Conservation (phyloP, 2,113 vertebrate genomes). For the Callocephalon fimbriatum region DNA sequence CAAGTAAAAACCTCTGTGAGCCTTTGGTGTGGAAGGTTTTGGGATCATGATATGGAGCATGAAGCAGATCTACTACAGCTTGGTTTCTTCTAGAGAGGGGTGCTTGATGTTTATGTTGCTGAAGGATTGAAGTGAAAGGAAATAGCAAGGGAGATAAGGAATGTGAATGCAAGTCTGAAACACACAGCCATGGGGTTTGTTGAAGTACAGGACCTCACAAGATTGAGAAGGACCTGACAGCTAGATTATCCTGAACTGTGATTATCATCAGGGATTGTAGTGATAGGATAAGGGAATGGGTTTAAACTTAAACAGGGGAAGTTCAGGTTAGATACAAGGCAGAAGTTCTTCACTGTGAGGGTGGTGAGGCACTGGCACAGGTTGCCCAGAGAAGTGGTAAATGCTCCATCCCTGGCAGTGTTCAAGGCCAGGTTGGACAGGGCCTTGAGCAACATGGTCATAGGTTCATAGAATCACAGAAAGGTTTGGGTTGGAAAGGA, state of each 20-base stretch:
- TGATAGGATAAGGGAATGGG: neutral
- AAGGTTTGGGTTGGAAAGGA: neutral
- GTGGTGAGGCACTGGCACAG: neutral
- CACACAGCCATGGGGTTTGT: neutral
- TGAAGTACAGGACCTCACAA: neutral
- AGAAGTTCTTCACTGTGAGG: neutral
- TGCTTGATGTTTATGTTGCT: neutral
- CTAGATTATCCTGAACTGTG: neutral
- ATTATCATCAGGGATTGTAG: neutral
- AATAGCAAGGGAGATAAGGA: neutral
- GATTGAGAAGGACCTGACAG: neutral
- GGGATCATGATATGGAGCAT: neutral
- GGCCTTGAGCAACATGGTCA: neutral
- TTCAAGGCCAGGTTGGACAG: neutral
- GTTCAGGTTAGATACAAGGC: neutral
- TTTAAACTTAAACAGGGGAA: neutral
- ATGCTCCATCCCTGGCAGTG: neutral
- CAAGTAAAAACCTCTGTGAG: neutral
- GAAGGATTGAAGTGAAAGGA: neutral
- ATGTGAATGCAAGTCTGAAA: neutral
- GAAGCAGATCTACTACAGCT: neutral
- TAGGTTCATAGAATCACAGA: neutral
- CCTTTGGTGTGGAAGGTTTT: neutral
- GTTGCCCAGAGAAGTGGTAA: neutral
- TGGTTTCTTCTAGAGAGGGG: neutral